These are phyloP conservation scores for Arothron firmamentum DNA, from an alignment of 2,113 vertebrate genomes.

Conservation along the genomic window DNA sequence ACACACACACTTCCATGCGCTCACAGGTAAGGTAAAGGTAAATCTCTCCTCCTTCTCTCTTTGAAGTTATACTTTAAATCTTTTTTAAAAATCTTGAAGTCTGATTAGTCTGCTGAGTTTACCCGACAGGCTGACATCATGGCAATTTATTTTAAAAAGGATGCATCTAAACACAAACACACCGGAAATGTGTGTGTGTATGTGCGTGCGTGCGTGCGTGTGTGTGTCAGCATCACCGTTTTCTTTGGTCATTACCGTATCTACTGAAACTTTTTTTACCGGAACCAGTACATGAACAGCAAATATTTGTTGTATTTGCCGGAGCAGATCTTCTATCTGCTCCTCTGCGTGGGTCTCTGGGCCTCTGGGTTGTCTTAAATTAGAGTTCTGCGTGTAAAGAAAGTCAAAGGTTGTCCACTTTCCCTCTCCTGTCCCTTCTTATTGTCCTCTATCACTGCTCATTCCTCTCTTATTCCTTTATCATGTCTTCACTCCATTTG, in stretches of 20 bases:
- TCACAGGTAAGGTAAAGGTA: too few relatives aligned
- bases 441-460: not conserved
- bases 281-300: not conserved
- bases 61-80: too few relatives aligned
- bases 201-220: too few relatives aligned
- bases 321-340: not conserved
- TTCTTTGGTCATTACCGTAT: not conserved
- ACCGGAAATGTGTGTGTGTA: too few relatives aligned
- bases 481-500: conserved; percentile 1
- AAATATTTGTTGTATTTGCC: not conserved
- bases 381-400: not conserved
- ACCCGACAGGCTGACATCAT: too few relatives aligned
- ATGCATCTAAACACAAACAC: too few relatives aligned
- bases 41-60: too few relatives aligned
- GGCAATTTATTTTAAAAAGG: too few relatives aligned
- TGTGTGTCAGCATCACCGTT: not conserved
- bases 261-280: not conserved
- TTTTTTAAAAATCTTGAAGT: too few relatives aligned
- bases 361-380: not conserved
- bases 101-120: too few relatives aligned
- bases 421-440: not conserved
- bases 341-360: not conserved
- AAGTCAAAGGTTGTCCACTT: conserved; percentile 8
- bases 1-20: too few relatives aligned
- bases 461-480: not conserved